phyloP scores from a whole-genome alignment of 2,888 invertebrate genomes.

The Lacanobia wlatinum region DNA sequence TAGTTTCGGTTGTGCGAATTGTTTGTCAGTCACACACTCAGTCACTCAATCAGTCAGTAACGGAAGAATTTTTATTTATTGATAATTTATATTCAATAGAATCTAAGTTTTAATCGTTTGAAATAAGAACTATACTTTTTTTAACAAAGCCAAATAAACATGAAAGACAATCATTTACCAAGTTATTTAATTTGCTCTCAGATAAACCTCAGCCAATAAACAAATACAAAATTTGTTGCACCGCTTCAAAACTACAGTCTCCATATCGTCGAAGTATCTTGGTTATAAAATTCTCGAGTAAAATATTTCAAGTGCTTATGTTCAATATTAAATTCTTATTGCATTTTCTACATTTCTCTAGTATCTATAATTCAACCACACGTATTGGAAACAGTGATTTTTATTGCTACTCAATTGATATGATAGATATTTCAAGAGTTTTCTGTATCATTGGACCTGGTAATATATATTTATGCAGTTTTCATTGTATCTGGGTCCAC shows the following conservation, averaged over 20 bases:
- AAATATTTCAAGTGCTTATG: constrained; percentile 82
- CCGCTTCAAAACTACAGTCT: constrained; percentile 32
- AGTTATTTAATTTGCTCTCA: not conserved
- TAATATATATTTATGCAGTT: not conserved
- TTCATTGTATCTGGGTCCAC: not conserved
- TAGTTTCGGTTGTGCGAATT: too few relatives aligned
- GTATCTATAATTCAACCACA: constrained; percentile 68
- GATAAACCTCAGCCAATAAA: not conserved
- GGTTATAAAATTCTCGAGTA: constrained; percentile 67
- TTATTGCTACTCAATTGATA: constrained; percentile 61
- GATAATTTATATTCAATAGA: not conserved
- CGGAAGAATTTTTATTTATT: too few relatives aligned
- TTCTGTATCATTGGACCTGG: not conserved
- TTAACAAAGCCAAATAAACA: accelerated
- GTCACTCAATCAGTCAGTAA: too few relatives aligned
- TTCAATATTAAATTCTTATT: constrained; percentile 86
- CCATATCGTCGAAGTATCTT: constrained; percentile 40
- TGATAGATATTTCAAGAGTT: constrained; percentile 38
- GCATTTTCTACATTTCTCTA: constrained; percentile 71
- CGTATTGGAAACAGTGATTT: constrained; percentile 58
- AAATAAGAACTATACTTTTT: not conserved
- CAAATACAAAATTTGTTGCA: constrained; percentile 10
- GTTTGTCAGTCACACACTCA: too few relatives aligned
- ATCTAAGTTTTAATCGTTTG: not conserved
- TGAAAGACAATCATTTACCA: not conserved